A percentile compares a stretch with the other conserved stretches of the same genome.
phyloP scores from a whole-genome alignment of 2,888 invertebrate species.

The Lochmaea crataegi region DNA sequence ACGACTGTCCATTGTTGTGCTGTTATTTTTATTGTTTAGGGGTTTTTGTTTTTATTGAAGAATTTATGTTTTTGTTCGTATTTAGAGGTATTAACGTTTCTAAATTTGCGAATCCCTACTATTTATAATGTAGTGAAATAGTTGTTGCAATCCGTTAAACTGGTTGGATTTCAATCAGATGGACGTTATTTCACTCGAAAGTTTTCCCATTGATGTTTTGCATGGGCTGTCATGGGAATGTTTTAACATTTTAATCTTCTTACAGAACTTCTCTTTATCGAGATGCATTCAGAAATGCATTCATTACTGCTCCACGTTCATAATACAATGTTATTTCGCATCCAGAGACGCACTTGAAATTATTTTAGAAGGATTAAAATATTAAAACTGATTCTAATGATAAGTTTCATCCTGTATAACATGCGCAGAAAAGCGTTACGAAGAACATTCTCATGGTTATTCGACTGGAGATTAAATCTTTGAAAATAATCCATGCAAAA shows the following conservation, averaged over 20 bases:
- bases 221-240: slow-evolving; percentile 46
- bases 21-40: no score
- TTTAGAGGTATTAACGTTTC: no score
- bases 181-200: slow-evolving; percentile 17
- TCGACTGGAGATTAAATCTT: slow-evolving; percentile 32
- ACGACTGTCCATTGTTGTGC: no score
- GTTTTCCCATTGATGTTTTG: slow-evolving; percentile 43
- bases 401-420: slow-evolving; percentile 8
- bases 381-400: no score
- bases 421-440: slow-evolving; percentile 38
- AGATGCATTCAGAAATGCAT: slow-evolving; percentile 10
- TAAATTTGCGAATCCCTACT: not conserved
- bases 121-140: not conserved
- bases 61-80: no score
- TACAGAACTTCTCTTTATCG: slow-evolving; percentile 28
- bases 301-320: no score
- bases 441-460: slow-evolving; percentile 28
- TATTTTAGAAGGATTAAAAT: no score
- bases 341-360: not conserved
- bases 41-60: no score
- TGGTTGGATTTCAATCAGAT: slow-evolving; percentile 44
- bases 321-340: not conserved
- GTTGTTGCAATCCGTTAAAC: slow-evolving; percentile 36
- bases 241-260: slow-evolving; percentile 47
- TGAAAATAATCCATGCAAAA: slow-evolving; percentile 30